Evolutionary conservation across 2,888 invertebrate genomes (phyloP).

Genomic region (Pheosia gnoma): DNA sequence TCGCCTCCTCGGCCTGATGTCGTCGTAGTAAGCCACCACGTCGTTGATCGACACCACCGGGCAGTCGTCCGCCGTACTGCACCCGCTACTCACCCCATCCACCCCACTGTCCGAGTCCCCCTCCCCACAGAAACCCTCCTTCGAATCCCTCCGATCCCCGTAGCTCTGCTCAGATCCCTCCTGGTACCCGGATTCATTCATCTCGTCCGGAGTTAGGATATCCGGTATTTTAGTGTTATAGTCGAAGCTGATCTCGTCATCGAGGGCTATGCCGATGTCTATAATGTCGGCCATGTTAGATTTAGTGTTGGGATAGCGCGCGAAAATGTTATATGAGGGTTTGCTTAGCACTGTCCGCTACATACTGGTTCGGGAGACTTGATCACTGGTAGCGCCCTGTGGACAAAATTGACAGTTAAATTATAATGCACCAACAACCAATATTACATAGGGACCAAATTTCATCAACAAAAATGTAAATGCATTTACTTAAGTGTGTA

Average conservation of each 20-base stretch:
- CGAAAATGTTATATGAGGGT: slow-evolving; percentile 5
- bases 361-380: slow-evolving; percentile 66
- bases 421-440: background rate
- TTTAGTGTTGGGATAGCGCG: slow-evolving; percentile 29
- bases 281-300: slow-evolving; percentile 67
- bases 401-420: slow-evolving; percentile 45
- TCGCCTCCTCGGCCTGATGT: slow-evolving; percentile 71
- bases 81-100: slow-evolving; percentile 84
- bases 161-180: slow-evolving; percentile 77
- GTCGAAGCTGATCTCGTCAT: slow-evolving; percentile 72
- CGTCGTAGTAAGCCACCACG: slow-evolving; percentile 79
- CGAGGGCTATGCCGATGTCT: slow-evolving; percentile 58
- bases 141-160: slow-evolving; percentile 74
- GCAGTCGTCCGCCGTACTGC: slow-evolving; percentile 84
- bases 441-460: too few relatives aligned
- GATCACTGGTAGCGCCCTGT: slow-evolving; percentile 68
- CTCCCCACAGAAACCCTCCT: slow-evolving; percentile 75
- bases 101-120: slow-evolving; percentile 82
- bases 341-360: slow-evolving; percentile 62
- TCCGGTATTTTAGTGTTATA: slow-evolving; percentile 76
- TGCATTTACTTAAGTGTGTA: too few relatives aligned
- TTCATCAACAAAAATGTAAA: too few relatives aligned
- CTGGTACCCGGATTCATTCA: slow-evolving; percentile 78
- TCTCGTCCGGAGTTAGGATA: slow-evolving; percentile 75
- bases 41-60: slow-evolving; percentile 81